Evolutionary conservation across 37 sponge, comb jelly and placozoan genomes (phyloP).

Genomic region (Dysidea cf. avara): DNA sequence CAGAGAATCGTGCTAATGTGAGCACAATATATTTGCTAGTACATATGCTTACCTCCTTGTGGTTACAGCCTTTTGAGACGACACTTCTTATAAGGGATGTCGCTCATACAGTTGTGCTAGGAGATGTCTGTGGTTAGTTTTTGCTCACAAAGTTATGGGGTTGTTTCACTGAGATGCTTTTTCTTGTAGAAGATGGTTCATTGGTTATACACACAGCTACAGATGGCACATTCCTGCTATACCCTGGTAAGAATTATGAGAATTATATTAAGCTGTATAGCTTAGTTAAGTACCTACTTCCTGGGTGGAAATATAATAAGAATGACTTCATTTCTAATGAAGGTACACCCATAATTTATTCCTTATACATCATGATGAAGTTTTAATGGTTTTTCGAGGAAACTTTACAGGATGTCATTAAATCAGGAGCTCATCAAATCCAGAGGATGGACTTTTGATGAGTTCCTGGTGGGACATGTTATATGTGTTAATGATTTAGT

Average conservation of each 20-base stretch:
- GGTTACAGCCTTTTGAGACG: slow-evolving; percentile 76
- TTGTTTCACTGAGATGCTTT: not conserved
- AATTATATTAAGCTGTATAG: too few relatives aligned
- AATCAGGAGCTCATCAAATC: not conserved
- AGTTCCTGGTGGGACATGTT: not conserved
- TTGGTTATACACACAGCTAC: slow-evolving; percentile 50
- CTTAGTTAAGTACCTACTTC: too few relatives aligned
- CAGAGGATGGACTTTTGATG: not conserved
- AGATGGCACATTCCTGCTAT: slow-evolving; percentile 64
- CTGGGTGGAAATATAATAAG: too few relatives aligned
- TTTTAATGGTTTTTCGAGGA: too few relatives aligned
- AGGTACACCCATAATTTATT: too few relatives aligned
- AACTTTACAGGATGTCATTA: too few relatives aligned
- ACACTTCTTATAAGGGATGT: slow-evolving; percentile 44
- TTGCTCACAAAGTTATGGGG: not conserved
- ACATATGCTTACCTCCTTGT: too few relatives aligned
- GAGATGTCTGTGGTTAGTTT: slow-evolving; percentile 65
- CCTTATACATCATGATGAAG: too few relatives aligned
- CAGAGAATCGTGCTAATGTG: too few relatives aligned
- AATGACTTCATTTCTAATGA: too few relatives aligned
- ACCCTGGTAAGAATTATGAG: slow-evolving; percentile 38
- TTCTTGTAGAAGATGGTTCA: slow-evolving; percentile 46
- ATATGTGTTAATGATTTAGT: not conserved
- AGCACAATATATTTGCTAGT: too few relatives aligned
- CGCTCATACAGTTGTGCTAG: slow-evolving; percentile 52